These are phyloP conservation scores for Piaya cayana DNA, from an alignment of 2,113 vertebrate genomes.

Conservation along the genomic window DNA sequence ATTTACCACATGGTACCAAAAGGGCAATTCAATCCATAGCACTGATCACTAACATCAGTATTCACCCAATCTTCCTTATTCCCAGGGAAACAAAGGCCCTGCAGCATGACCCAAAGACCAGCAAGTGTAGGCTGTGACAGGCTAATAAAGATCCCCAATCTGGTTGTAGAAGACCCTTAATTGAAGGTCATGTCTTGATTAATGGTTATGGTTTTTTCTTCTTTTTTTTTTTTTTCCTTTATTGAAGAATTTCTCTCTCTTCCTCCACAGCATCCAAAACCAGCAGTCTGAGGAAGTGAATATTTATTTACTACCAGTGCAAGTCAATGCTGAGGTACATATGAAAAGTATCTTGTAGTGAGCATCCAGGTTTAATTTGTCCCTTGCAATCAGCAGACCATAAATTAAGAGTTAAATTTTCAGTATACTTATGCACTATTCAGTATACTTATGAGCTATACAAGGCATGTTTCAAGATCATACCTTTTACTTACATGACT, in stretches of 20 bases:
- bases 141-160: neutral
- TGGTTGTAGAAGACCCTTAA: neutral
- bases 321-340: neutral
- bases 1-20: neutral
- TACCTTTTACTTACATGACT: neutral
- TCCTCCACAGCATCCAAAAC: neutral
- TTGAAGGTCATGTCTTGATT: neutral
- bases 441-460: neutral
- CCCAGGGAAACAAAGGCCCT: neutral
- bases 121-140: neutral
- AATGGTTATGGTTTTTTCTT: neutral
- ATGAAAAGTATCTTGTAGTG: neutral
- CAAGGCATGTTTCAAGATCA: neutral
- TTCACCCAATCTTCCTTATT: neutral
- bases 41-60: neutral
- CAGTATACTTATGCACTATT: neutral
- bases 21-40: neutral
- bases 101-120: neutral
- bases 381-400: neutral
- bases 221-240: neutral
- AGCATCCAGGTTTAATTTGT: neutral
- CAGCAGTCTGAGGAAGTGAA: neutral
- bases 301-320: neutral
- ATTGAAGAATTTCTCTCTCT: neutral
- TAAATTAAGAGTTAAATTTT: neutral